Evolutionary conservation across 1,140 invertebrate genomes (phyloP).

Genomic region (Heliothis virescens): DNA sequence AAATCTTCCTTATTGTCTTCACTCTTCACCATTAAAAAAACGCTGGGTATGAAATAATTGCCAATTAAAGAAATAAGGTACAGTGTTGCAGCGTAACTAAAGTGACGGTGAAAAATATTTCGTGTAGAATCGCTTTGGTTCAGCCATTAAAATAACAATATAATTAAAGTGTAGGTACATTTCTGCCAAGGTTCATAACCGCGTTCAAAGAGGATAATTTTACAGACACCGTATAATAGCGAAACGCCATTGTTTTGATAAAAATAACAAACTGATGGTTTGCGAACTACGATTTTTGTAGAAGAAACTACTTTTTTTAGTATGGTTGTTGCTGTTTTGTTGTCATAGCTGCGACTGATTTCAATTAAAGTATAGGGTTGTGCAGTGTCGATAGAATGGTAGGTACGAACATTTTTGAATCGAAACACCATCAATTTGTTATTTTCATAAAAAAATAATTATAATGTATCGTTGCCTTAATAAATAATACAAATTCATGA

Average conservation of each 20-base stretch:
- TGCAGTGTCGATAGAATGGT: background rate
- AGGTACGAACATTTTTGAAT: too few relatives aligned
- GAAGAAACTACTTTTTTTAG: background rate
- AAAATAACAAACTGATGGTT: slow-evolving; percentile 47
- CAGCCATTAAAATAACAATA: slow-evolving; percentile 74
- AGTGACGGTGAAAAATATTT: slow-evolving; percentile 78
- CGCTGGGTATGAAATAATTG: slow-evolving; percentile 68
- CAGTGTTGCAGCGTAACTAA: slow-evolving; percentile 76
- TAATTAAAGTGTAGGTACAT: slow-evolving; percentile 70
- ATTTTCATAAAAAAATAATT: slow-evolving; percentile 37
- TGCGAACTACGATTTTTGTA: background rate
- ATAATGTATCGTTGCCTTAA: slow-evolving; percentile 62
- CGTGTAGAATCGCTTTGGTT: slow-evolving; percentile 80
- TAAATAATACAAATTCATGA: slow-evolving; percentile 81
- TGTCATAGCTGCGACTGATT: background rate
- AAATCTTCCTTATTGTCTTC: slow-evolving; percentile 86
- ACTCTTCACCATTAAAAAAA: slow-evolving; percentile 80
- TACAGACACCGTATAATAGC: slow-evolving; percentile 52
- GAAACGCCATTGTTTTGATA: slow-evolving; percentile 39
- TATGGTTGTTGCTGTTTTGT: background rate
- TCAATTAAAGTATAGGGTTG: background rate
- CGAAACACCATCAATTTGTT: slow-evolving; percentile 16
- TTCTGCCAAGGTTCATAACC: slow-evolving; percentile 79
- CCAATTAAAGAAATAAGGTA: slow-evolving; percentile 54
- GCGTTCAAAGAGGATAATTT: slow-evolving; percentile 68